Conservation (phyloP, 2,888 invertebrate species). For the Eulithis testata region DNA sequence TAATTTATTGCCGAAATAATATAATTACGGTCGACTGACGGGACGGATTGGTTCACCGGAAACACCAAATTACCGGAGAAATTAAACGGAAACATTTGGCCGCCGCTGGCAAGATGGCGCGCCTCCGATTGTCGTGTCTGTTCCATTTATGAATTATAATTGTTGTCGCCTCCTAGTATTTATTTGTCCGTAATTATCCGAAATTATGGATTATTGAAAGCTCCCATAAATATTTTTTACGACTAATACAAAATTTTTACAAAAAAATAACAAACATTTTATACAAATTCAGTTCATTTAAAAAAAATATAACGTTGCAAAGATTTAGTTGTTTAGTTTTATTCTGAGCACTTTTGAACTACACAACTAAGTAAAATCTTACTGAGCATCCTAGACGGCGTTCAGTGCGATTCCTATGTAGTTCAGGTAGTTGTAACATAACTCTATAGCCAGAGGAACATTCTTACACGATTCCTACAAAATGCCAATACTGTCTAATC, state of each 20-base stretch:
- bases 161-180: slow-evolving; percentile 71
- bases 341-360: no score
- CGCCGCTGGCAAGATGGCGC: slow-evolving; percentile 84
- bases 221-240: no score
- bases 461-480: slow-evolving; percentile 17
- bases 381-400: no score
- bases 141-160: slow-evolving; percentile 79
- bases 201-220: slow-evolving; percentile 44
- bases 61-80: slow-evolving; percentile 83
- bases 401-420: no score
- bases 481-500: slow-evolving; percentile 25
- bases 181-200: slow-evolving; percentile 50
- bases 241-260: no score
- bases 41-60: slow-evolving; percentile 83
- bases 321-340: no score
- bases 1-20: slow-evolving; percentile 85
- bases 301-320: no score
- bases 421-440: not conserved
- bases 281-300: no score
- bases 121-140: slow-evolving; percentile 73
- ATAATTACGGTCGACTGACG: slow-evolving; percentile 82
- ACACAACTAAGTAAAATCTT: no score
- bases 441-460: not conserved
- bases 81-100: slow-evolving; percentile 85
- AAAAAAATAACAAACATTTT: no score